A percentile compares a stretch with the other conserved stretches of the same genome.
These are phyloP conservation scores for Eucera pruinosa DNA, from an alignment of 2,888 invertebrate genomes.

Conservation along the genomic window DNA sequence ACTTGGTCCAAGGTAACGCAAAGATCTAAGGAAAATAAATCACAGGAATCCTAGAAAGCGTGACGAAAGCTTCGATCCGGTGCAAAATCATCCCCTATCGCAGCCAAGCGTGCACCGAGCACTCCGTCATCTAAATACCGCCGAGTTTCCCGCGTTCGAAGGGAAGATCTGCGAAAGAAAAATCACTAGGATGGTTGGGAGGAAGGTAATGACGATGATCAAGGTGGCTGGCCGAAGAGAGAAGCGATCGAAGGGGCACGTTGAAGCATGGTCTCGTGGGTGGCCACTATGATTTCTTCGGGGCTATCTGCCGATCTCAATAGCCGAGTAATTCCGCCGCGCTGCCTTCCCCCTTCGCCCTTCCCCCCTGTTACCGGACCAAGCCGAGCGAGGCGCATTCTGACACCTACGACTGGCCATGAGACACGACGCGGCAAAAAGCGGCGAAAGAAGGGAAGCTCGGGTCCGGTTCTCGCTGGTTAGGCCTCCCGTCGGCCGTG, in stretches of 20 bases:
- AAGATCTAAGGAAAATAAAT: too few relatives aligned
- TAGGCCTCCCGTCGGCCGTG: slow-evolving; percentile 81
- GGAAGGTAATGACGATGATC: slow-evolving; percentile 27
- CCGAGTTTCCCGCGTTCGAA: too few relatives aligned
- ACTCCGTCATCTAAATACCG: too few relatives aligned
- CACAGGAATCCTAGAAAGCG: too few relatives aligned
- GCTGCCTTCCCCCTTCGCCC: slow-evolving; percentile 57
- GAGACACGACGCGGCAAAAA: slow-evolving; percentile 70
- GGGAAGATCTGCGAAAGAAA: neutral
- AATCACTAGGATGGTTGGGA: neutral
- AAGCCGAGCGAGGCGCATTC: slow-evolving; percentile 73
- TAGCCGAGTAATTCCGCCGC: slow-evolving; percentile 81
- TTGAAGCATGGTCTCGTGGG: slow-evolving; percentile 75
- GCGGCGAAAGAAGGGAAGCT: slow-evolving; percentile 64
- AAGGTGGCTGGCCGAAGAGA: slow-evolving; percentile 3
- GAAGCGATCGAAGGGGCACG: slow-evolving; percentile 6
- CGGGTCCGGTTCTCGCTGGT: slow-evolving; percentile 70
- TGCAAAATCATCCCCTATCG: too few relatives aligned
- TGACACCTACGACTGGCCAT: slow-evolving; percentile 80
- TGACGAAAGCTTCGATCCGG: too few relatives aligned
- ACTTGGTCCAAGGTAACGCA: too few relatives aligned
- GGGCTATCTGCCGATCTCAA: slow-evolving; percentile 81
- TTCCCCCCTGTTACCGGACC: slow-evolving; percentile 45
- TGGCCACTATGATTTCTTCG: slow-evolving; percentile 82
- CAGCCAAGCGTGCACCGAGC: too few relatives aligned